phyloP scores from a whole-genome alignment of 2,113 vertebrate species.

The Connochaetes taurinus region DNA sequence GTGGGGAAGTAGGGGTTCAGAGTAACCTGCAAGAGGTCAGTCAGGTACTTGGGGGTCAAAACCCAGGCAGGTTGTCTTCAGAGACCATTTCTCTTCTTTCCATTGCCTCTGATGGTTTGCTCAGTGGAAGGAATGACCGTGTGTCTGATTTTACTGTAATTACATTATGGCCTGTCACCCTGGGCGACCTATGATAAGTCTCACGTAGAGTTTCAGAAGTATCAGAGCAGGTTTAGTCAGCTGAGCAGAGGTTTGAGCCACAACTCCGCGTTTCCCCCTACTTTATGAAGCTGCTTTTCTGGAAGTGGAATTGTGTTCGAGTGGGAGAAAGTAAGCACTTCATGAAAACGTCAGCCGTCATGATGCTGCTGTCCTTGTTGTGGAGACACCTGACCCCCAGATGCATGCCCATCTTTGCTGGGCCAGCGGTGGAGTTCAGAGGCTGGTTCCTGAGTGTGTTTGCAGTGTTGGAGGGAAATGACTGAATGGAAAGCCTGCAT shows the following conservation, averaged over 20 bases:
- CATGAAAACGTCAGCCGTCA: rapidly evolving
- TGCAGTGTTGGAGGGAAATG: not conserved
- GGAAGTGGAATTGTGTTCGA: not conserved
- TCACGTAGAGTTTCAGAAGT: not conserved
- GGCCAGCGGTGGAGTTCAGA: not conserved
- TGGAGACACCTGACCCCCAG: no score
- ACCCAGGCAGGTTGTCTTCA: not conserved
- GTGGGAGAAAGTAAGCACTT: not conserved
- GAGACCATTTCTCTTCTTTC: not conserved
- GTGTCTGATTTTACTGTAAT: not conserved
- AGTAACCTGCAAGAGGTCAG: not conserved
- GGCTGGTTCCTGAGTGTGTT: not conserved
- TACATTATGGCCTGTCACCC: not conserved
- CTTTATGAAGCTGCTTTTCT: not conserved
- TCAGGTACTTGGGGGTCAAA: not conserved
- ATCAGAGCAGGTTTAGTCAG: not conserved
- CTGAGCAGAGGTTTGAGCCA: not conserved
- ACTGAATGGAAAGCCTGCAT: not conserved
- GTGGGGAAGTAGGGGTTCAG: not conserved
- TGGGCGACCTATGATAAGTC: not conserved
- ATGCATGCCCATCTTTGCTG: not conserved
- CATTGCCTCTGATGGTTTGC: not conserved
- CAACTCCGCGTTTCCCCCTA: rapidly evolving
- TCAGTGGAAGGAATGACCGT: not conserved
- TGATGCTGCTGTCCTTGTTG: rapidly evolving